Evolutionary conservation across 2,113 vertebrate species (phyloP), one percentile per base, ranked within the genome.

Genomic region (Sphaerodactylus townsendi): DNA sequence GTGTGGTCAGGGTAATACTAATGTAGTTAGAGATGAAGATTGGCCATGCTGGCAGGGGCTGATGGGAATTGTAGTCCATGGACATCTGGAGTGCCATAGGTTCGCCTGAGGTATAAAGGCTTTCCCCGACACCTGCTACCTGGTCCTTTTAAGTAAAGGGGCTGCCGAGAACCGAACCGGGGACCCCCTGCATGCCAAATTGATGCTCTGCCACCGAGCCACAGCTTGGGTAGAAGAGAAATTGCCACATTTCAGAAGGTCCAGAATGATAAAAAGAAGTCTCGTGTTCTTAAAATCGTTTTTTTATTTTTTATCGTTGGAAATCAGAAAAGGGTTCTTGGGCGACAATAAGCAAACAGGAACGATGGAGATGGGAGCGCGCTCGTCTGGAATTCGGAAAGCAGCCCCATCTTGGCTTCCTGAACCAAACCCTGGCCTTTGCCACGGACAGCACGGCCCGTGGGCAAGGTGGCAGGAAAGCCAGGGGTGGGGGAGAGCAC

Each of bases 281-380:
- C 81, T 0, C 68, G 35, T 80, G 86, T 84, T 91, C 77, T 87
- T 91, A 93, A 91, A 93, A 88, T 78, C 70, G 74, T 64, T 73
- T 73, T 77, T 89, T 73, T 62, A 88, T 21, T 89, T 91, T 92
- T 92, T 92, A 85, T 95, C 90, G 77, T 89, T 92, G 88, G 88
- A 94, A 94, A 94, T 0, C 89, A 86, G 84, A 93, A 90, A 93
- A 92, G 85, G 87, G 78, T 82, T 85, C 74, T 85, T 28, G 37
- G 82, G 86, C 89, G 85, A 93, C 90, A 89, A 87, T 2, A 80
- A 84, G 84, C 85, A 70, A 77, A 89, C 94, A 90, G 87, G 85
- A 83, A 83, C 81, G 77, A 84, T 75, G 79, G 28, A 76, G 46
- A 14, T 1, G 5, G 68, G 83, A 50, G 81, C 89, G 81, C 44